Percentiles rank a stretch among this genome's conserved stretches.
These are phyloP conservation scores for Lasioglossum baleicum DNA, from an alignment of 1,140 invertebrate genomes.

Conservation along the genomic window DNA sequence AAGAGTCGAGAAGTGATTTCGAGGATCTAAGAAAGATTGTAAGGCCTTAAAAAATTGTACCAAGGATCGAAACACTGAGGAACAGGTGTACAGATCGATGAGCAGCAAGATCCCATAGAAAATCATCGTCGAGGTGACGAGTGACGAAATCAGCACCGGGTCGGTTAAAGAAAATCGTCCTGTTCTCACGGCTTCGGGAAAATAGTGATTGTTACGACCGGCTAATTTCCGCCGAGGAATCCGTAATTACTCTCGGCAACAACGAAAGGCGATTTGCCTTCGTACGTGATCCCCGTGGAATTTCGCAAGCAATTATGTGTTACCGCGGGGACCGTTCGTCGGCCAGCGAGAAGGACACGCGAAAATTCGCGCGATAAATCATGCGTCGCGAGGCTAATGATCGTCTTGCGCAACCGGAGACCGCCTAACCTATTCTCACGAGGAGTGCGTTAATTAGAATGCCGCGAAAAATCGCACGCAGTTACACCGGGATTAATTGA, in stretches of 20 bases:
- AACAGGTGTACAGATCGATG: too few relatives aligned
- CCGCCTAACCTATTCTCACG: too few relatives aligned
- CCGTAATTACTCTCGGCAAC: conserved; percentile 4
- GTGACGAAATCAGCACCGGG: background rate
- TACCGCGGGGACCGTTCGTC: too few relatives aligned
- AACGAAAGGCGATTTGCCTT: background rate
- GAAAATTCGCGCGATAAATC: background rate
- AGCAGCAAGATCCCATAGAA: too few relatives aligned
- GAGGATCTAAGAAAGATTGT: too few relatives aligned
- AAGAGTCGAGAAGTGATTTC: too few relatives aligned
- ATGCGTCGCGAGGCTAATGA: background rate
- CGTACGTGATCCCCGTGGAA: conserved; percentile 5
- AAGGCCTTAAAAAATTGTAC: too few relatives aligned
- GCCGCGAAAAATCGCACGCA: background rate
- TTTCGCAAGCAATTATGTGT: background rate
- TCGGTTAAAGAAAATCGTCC: background rate
- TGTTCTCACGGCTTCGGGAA: conserved; percentile 28
- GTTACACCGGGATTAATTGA: conserved; percentile 2
- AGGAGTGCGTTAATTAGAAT: conserved; percentile 22
- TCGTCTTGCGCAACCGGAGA: background rate
- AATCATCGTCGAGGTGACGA: background rate
- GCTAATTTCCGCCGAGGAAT: conserved; percentile 22
- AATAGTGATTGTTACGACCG: background rate
- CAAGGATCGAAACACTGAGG: too few relatives aligned
- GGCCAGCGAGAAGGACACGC: background rate